phyloP scores from a whole-genome alignment of 2,113 vertebrate genomes.

The Sorex fumeus region DNA sequence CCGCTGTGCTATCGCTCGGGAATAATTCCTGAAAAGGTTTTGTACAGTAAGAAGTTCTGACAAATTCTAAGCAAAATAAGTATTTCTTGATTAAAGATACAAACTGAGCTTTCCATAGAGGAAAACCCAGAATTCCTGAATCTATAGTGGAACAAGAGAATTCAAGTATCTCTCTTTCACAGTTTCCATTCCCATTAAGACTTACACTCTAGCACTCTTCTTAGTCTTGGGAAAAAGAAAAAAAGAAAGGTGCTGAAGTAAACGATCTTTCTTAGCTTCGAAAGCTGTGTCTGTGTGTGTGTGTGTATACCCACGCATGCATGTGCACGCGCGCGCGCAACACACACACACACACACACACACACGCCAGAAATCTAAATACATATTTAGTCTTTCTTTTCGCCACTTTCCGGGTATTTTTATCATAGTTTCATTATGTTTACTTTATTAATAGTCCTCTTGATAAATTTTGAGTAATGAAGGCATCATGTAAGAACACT shows the following conservation, averaged over 20 bases:
- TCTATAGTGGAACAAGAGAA: background rate
- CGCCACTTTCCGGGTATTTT: background rate
- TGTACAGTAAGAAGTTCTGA: no score
- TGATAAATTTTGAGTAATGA: constrained; percentile 37
- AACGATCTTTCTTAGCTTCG: background rate
- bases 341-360: background rate
- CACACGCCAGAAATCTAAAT: background rate
- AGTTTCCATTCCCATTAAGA: background rate
- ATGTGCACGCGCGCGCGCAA: no score
- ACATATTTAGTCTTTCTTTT: background rate
- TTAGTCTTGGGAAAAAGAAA: background rate
- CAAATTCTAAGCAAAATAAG: background rate
- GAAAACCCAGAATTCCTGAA: background rate
- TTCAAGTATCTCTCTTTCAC: background rate
- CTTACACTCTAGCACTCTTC: background rate
- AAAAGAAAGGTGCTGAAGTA: background rate
- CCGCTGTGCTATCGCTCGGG: no score
- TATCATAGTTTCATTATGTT: background rate
- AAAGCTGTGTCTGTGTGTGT: background rate
- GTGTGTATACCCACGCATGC: background rate
- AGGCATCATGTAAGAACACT: constrained; percentile 45
- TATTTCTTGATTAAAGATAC: background rate
- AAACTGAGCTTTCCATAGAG: background rate
- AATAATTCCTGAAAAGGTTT: no score
- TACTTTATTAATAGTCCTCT: background rate